These are phyloP conservation scores for Myodes glareolus DNA, from an alignment of 2,113 vertebrate genomes.

Conservation along the genomic window DNA sequence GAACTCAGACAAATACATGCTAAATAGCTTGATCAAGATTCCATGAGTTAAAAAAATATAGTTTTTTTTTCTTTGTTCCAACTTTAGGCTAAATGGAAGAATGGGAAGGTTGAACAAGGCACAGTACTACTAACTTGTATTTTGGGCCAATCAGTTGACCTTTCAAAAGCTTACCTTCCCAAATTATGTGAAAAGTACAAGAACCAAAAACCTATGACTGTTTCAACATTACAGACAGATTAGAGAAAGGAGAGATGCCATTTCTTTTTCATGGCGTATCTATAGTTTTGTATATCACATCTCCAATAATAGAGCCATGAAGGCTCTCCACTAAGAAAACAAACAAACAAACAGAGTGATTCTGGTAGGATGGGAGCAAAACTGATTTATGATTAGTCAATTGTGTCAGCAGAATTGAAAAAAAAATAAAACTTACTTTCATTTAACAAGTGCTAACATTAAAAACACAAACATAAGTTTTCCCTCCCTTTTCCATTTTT, in stretches of 20 bases:
- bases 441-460: not conserved
- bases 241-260: no score
- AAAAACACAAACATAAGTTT: slow-evolving; percentile 10
- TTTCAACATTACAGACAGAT: not conserved
- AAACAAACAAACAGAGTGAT: not conserved
- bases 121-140: not conserved
- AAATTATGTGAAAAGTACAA: not conserved
- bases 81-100: not conserved
- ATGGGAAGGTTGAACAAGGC: not conserved
- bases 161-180: not conserved
- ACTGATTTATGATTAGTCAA: not conserved
- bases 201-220: not conserved
- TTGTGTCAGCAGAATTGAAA: not conserved
- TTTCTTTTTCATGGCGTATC: not conserved
- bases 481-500: not conserved
- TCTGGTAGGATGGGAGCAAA: slow-evolving; percentile 10
- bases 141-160: not conserved
- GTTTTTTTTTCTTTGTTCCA: not conserved
- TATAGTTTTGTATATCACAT: not conserved
- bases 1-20: not conserved
- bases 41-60: not conserved
- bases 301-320: not conserved
- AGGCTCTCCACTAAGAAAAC: not conserved
- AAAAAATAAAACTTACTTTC: not conserved
- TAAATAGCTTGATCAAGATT: not conserved